Percentiles rank a stretch among this genome's conserved stretches.
phyloP scores from a whole-genome alignment of 2,888 invertebrate genomes.

The Epistrophe eligans region DNA sequence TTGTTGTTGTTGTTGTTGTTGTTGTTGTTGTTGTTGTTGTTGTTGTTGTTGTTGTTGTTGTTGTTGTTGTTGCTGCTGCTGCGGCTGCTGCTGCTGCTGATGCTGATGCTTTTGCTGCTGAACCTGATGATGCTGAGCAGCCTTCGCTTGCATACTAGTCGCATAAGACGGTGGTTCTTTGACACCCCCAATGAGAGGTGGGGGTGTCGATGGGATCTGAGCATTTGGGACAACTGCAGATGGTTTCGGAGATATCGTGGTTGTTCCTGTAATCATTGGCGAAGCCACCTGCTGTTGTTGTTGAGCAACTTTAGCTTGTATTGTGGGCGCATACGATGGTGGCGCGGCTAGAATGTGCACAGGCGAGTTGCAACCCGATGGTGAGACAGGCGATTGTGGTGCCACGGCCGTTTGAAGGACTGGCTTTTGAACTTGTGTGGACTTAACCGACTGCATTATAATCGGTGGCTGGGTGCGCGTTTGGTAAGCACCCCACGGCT shows the following conservation, averaged over 20 bases:
- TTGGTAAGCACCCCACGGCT: conserved; percentile 93
- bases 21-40: conserved; percentile 75
- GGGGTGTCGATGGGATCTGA: conserved; percentile 84
- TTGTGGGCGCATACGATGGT: conserved; percentile 92
- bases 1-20: conserved; percentile 75
- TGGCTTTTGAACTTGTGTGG: conserved; percentile 97
- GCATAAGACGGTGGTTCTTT: conserved; percentile 96
- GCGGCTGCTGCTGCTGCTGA: conserved; percentile 78
- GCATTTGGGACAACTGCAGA: conserved; percentile 56
- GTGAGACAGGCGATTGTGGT: conserved; percentile 91
- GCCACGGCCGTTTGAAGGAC: conserved; percentile 97
- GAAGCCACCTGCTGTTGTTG: conserved; percentile 84
- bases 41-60: conserved; percentile 78
- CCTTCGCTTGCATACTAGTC: conserved; percentile 92
- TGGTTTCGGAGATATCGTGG: conserved; percentile 84
- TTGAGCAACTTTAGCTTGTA: conserved; percentile 85
- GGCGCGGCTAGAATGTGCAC: conserved; percentile 86
- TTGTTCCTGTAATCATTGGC: conserved; percentile 83
- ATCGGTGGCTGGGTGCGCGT: conserved; percentile 96
- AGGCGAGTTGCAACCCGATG: conserved; percentile 84
- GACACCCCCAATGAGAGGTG: conserved; percentile 85
- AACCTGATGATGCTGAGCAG: conserved; percentile 83
- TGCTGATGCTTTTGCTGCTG: conserved; percentile 79
- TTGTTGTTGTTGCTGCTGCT: conserved; percentile 76
- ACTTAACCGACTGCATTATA: conserved; percentile 98